Conservation (phyloP, 2,113 vertebrate genomes). For the Loxodonta africana region DNA sequence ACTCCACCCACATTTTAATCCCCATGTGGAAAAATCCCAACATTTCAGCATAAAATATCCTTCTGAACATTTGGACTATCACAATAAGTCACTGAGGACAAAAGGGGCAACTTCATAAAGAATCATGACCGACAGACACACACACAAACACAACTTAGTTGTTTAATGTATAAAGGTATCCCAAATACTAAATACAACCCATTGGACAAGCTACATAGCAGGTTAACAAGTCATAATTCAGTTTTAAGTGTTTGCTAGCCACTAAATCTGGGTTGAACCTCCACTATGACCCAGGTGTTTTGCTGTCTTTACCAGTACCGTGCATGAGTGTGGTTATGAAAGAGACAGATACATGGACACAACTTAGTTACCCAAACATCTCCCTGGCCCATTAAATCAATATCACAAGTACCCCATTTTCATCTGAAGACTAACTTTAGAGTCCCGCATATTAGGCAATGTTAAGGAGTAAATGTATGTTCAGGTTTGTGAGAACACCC, state of each 20-base stretch:
- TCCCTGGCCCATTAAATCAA: neutral
- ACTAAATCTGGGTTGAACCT: neutral
- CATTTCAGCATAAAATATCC: conserved; percentile 72
- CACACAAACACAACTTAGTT: neutral
- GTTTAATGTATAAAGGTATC: neutral
- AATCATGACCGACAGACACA: neutral
- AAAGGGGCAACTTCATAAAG: neutral
- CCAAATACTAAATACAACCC: neutral
- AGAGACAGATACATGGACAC: neutral
- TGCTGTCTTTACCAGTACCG: neutral
- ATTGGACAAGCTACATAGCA: neutral
- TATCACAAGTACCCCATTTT: neutral
- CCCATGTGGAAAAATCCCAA: conserved; percentile 84
- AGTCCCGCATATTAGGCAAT: neutral
- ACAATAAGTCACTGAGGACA: neutral
- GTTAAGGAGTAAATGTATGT: neutral
- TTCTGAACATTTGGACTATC: conserved; percentile 56
- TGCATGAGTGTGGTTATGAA: neutral
- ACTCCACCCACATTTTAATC: conserved; percentile 83
- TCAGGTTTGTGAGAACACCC: neutral
- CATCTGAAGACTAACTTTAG: neutral
- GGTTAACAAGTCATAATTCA: neutral
- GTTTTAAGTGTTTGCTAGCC: neutral
- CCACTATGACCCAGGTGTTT: neutral
- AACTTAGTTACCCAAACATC: neutral